phyloP scores from a whole-genome alignment of 1,140 invertebrate genomes.

The Apocrypta bakeri region DNA sequence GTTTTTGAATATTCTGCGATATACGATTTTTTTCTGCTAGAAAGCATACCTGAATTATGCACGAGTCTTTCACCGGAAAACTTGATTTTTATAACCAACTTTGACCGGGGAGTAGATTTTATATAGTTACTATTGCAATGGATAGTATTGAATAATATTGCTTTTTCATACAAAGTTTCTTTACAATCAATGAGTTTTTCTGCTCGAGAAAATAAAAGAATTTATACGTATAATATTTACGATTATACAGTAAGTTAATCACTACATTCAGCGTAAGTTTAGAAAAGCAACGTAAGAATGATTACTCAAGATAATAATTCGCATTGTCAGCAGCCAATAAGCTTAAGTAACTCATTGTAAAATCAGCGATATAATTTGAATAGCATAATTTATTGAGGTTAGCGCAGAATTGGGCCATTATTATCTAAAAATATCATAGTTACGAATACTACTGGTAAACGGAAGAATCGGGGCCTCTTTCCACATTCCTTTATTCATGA shows the following conservation, averaged over 20 bases:
- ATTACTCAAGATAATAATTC: constrained; percentile 2
- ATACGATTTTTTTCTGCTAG: neutral
- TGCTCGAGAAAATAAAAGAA: neutral
- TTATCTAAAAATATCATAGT: neutral
- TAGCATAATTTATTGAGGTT: neutral
- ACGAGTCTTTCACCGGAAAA: neutral
- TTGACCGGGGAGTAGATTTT: neutral
- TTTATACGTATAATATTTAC: too few species aligned
- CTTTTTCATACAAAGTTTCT: neutral
- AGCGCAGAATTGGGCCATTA: neutral
- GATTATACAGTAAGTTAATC: too few species aligned
- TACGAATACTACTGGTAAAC: neutral
- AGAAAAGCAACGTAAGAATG: neutral
- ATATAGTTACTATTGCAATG: neutral
- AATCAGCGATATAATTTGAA: neutral
- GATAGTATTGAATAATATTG: neutral
- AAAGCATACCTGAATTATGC: neutral
- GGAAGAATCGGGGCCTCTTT: neutral
- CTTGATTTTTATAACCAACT: neutral
- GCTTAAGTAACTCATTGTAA: neutral
- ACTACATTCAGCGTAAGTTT: too few species aligned
- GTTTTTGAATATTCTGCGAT: neutral
- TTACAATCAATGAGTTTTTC: neutral
- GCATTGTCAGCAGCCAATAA: neutral
- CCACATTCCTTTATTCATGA: neutral